Evolutionary conservation across 2,888 invertebrate genomes (phyloP).

Genomic region (Mellilla xanthometata): DNA sequence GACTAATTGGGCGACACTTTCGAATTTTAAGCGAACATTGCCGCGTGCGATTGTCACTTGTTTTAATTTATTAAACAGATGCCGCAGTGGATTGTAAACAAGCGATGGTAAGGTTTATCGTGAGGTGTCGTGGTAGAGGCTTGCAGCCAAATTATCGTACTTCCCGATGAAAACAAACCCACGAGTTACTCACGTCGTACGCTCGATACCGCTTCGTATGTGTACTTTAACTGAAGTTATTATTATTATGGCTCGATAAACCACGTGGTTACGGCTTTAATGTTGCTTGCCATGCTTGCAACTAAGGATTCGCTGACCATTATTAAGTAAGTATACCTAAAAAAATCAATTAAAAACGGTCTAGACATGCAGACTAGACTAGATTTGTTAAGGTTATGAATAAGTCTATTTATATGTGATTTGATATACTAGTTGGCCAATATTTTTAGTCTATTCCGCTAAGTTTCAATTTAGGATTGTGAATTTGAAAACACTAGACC

Average conservation of each 20-base stretch:
- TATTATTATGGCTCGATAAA: neutral
- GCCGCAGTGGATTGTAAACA: constrained; percentile 35
- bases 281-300: too few relatives aligned
- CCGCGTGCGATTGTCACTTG: constrained; percentile 12
- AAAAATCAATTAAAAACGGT: too few relatives aligned
- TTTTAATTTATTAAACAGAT: neutral
- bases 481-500: too few relatives aligned
- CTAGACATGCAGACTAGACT: too few relatives aligned
- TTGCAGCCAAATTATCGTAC: constrained; percentile 66
- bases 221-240: constrained; percentile 26
- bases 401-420: too few relatives aligned
- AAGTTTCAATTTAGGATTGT: too few relatives aligned
- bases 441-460: too few relatives aligned
- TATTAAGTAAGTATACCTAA: too few relatives aligned
- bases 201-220: constrained; percentile 41
- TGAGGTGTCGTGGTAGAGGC: constrained; percentile 33
- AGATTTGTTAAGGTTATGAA: too few relatives aligned
- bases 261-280: too few relatives aligned
- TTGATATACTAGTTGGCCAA: too few relatives aligned
- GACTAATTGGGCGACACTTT: constrained; percentile 9
- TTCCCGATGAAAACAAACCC: constrained; percentile 63
- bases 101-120: neutral
- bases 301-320: too few relatives aligned
- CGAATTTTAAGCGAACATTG: constrained; percentile 32
- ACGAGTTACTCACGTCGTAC: constrained; percentile 42